These are phyloP conservation scores for Dryomyza anilis DNA, from an alignment of 2,888 invertebrate species.

Conservation along the genomic window DNA sequence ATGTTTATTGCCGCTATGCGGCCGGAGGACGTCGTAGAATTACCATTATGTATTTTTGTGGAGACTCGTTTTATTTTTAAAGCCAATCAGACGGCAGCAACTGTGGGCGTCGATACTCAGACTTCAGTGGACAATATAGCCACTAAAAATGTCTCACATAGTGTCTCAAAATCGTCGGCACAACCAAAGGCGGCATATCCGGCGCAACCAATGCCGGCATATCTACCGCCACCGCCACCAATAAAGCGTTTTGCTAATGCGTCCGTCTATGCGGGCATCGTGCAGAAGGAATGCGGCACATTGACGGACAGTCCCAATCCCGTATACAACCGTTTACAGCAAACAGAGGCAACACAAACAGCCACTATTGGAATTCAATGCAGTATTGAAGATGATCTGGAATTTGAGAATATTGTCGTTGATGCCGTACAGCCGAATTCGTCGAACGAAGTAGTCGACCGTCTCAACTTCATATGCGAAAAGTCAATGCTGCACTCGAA, in stretches of 20 bases:
- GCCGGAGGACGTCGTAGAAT: not conserved
- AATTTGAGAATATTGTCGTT: too few species aligned
- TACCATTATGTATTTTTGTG: conserved; percentile 11
- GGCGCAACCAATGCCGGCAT: not conserved
- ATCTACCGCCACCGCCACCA: not conserved
- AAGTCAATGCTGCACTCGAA: conserved; percentile 39
- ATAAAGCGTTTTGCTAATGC: conserved; percentile 1
- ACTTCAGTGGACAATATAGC: too few species aligned
- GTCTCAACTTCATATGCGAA: conserved; percentile 13
- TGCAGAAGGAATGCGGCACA: not conserved
- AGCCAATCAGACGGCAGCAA: not conserved
- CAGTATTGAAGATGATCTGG: conserved; percentile 24
- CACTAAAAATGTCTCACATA: too few species aligned
- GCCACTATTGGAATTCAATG: conserved; percentile 43
- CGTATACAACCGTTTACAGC: conserved; percentile 29
- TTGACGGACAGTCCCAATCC: conserved; percentile 23
- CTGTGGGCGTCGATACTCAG: too few species aligned
- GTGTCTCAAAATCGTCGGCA: too few species aligned
- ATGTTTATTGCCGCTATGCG: not conserved
- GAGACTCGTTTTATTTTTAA: conserved; percentile 12
- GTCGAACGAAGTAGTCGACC: not conserved
- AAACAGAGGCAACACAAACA: conserved; percentile 20
- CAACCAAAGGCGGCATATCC: not conserved
- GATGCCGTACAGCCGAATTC: not conserved
- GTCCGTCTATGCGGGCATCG: not conserved